Base-by-base conservation (phyloP, 2,113 vertebrate species). In the Ptychochromis oligacanthus region DNA sequence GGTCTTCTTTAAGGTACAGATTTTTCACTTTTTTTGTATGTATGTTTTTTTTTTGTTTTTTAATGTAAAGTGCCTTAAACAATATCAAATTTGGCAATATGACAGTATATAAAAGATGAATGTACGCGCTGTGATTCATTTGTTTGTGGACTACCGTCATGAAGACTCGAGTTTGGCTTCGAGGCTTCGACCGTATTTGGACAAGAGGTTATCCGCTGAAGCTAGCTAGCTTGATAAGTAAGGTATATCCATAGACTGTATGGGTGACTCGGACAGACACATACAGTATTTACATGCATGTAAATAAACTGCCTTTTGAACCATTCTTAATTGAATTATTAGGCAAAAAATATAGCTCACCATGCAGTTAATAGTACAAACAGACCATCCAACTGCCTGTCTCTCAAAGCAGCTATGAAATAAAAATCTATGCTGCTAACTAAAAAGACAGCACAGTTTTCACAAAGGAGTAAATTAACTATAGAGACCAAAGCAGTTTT, bases 201-300 rank as follows among this genome's bases (percentile, higher is more conserved):
- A 18, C 36, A 34, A 61, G 18, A 61, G 59, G 17, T 62, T 4
- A 61, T 61, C 0, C 0, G 1, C 60, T 38, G 60, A 7, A 36
- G 31, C 31, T 62, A 62, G 18, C 34, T 13, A 64, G 6, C 20
- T 22, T 40, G 61, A 24, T 65, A 31, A 4, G 15, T 3, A 36
- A 62, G 7, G 7, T 31, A 31, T 26, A 60, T 31, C 9, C 26
- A 17, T 18, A 60, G 28, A 60, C 58, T 18, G 58, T 8, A 60
- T 17, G 5, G 15, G 28, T 60, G 58, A 60, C 13, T 46, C 13
- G 13, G 12, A 46, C 43, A 40, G 38, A 46, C 18, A 64, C 0
- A 64, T 64, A 4, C 22, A 49, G 46, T 17, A 13, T 7, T 40
- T 18, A 64, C 34, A 64, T 22, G 0, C 34, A 64, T 22, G 0